Evolutionary conservation across 2,797 vertebrate species (phyloP).

Genomic region (Anas georgica): DNA sequence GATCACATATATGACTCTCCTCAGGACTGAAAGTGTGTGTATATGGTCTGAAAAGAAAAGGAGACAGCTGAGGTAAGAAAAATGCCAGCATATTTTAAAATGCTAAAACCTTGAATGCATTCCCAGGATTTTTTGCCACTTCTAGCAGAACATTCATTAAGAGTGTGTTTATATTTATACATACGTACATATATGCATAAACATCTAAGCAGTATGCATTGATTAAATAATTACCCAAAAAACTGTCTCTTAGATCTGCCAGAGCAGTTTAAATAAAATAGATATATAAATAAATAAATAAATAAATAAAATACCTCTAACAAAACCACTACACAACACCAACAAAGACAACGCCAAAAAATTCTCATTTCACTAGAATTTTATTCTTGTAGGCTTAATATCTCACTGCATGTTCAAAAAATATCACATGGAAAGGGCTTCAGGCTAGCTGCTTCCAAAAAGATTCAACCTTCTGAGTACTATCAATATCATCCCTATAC

Average conservation of each 20-base stretch:
- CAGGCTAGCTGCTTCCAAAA: constrained; percentile 74
- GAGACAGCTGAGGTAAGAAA: background rate
- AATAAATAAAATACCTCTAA: background rate
- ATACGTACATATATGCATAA: background rate
- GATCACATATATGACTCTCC: background rate
- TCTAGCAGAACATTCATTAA: background rate
- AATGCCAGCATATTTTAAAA: background rate
- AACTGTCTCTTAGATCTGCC: background rate
- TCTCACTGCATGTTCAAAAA: constrained; percentile 78
- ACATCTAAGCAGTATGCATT: background rate
- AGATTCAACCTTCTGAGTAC: constrained; percentile 74
- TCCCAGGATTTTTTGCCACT: background rate
- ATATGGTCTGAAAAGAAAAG: constrained; percentile 2
- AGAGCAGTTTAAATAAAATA: background rate
- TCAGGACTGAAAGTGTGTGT: background rate
- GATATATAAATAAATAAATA: background rate
- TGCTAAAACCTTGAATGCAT: background rate
- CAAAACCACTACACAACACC: constrained; percentile 39
- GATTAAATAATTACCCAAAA: constrained; percentile 44
- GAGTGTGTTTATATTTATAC: background rate
- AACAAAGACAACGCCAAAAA: background rate
- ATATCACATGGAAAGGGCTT: constrained; percentile 72
- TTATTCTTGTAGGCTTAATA: constrained; percentile 73
- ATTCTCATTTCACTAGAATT: constrained; percentile 73
- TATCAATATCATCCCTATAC: constrained; percentile 78